These are phyloP conservation scores for Gadus chalcogrammus DNA, from an alignment of 2,113 vertebrate species.

Conservation along the genomic window DNA sequence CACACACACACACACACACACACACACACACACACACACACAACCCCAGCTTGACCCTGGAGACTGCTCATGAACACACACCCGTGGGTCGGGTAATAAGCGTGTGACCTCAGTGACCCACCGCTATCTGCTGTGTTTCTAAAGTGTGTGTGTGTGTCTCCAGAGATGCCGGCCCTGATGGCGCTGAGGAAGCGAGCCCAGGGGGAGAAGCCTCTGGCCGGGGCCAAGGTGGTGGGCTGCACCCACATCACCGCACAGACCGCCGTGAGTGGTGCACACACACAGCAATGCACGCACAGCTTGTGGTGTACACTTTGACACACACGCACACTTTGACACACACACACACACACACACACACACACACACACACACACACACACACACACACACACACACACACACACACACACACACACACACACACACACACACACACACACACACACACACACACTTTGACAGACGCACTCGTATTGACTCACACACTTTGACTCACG, in stretches of 20 bases:
- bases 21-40: neutral
- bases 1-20: too few species aligned
- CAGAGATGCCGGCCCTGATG: slow-evolving; percentile 98
- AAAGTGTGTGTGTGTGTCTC: slow-evolving; percentile 13
- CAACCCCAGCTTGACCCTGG: slow-evolving; percentile 27
- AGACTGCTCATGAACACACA: neutral
- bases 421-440: neutral
- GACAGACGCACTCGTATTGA: neutral
- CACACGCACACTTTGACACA: too few species aligned
- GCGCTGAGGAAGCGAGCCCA: slow-evolving; percentile 96
- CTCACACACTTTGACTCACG: neutral
- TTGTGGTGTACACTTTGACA: too few species aligned
- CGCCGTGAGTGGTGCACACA: slow-evolving; percentile 77
- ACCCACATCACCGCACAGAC: slow-evolving; percentile 98
- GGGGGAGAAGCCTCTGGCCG: slow-evolving; percentile 95
- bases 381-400: neutral
- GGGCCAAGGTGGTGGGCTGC: slow-evolving; percentile 97
- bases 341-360: too few species aligned
- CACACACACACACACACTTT: neutral
- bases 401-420: too few species aligned
- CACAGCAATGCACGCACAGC: neutral
- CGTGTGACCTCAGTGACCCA: neutral
- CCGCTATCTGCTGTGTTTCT: neutral
- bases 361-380: neutral
- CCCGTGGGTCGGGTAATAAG: neutral